A percentile compares a stretch with the other conserved stretches of the same genome.
These are phyloP conservation scores for Endomychus coccineus DNA, from an alignment of 2,888 invertebrate species.

Conservation along the genomic window DNA sequence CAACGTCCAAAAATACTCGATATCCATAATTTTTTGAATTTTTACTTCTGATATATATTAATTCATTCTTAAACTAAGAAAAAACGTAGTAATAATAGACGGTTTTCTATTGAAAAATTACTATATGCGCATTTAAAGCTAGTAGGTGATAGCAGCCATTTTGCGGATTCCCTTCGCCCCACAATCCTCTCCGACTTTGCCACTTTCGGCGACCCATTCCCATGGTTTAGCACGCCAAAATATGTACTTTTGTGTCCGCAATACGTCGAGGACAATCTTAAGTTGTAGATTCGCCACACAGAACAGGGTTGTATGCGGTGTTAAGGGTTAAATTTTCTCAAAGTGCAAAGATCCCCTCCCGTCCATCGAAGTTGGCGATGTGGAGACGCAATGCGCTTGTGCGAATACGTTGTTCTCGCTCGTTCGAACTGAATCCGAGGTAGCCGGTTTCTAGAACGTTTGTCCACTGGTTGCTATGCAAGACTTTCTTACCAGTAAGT, in stretches of 20 bases:
- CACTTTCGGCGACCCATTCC: conserved; percentile 29
- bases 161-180: conserved; percentile 35
- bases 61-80: too few species aligned
- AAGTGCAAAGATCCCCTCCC: too few species aligned
- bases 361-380: conserved; percentile 20
- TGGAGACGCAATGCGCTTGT: conserved; percentile 30
- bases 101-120: conserved; percentile 15
- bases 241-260: conserved; percentile 29
- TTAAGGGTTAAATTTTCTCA: conserved; percentile 4
- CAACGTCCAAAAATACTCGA: too few species aligned
- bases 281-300: not conserved
- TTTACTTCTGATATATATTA: too few species aligned
- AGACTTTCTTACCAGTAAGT: conserved; percentile 18
- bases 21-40: too few species aligned
- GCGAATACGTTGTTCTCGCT: conserved; percentile 30
- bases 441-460: conserved; percentile 24
- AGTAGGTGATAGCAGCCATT: conserved; percentile 38
- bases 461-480: conserved; percentile 35
- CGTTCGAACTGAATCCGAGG: conserved; percentile 26
- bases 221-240: conserved; percentile 24
- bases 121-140: conserved; percentile 29
- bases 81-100: too few species aligned
- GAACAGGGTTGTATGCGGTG: not conserved
- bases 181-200: conserved; percentile 36
- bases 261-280: not conserved